phyloP scores from a whole-genome alignment of 1,140 invertebrate genomes.

The Rhopalosiphum padi region DNA sequence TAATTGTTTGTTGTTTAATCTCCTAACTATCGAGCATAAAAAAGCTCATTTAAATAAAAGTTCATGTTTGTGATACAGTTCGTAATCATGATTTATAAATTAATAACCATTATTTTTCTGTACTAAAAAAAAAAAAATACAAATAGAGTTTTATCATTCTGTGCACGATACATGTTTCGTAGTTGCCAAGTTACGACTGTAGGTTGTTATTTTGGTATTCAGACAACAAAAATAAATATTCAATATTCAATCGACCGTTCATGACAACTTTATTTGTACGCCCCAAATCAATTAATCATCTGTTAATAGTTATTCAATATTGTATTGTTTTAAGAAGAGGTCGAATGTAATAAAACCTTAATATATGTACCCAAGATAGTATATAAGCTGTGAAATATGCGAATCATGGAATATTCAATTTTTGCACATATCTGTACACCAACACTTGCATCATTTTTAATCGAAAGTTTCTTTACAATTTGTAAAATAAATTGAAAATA shows the following conservation, averaged over 20 bases:
- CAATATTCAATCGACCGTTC: slow-evolving; percentile 22
- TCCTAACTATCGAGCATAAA: background rate
- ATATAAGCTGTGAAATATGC: no score
- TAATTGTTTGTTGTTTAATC: background rate
- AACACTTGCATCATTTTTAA: background rate
- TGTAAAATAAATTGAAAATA: no score
- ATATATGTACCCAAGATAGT: background rate
- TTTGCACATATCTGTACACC: background rate
- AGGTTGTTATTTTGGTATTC: slow-evolving; percentile 46
- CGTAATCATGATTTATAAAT: background rate
- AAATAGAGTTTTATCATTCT: slow-evolving; percentile 7
- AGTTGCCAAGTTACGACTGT: slow-evolving; percentile 54
- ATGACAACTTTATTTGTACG: background rate
- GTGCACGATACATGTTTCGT: background rate
- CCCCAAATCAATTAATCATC: slow-evolving; percentile 28
- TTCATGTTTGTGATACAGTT: background rate
- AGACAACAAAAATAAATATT: slow-evolving; percentile 49
- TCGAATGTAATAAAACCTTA: slow-evolving; percentile 6
- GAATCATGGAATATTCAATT: background rate
- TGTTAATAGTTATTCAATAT: slow-evolving; percentile 32
- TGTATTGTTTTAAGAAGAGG: background rate
- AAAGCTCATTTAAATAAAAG: background rate
- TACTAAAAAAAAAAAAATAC: background rate
- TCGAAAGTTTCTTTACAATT: no score
- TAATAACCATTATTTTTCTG: background rate